phyloP scores from a whole-genome alignment of 2,888 invertebrate species.

The Phoenoteleia sp. region DNA sequence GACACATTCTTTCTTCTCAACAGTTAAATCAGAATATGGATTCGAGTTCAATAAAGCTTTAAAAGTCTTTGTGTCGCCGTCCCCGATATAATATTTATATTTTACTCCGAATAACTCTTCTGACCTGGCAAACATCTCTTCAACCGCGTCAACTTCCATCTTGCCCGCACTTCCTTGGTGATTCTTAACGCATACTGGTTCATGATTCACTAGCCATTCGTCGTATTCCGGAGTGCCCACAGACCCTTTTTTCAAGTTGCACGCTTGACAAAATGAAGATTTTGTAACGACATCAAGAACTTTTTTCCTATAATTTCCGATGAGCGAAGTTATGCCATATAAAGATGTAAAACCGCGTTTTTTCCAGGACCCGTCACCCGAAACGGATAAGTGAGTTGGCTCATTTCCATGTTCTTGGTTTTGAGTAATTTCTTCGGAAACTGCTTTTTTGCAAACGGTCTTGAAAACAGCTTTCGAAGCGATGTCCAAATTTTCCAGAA shows the following conservation, averaged over 20 bases:
- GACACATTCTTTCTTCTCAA: too few species aligned
- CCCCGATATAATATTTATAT: too few species aligned
- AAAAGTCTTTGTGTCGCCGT: too few species aligned
- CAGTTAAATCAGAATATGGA: constrained; percentile 57
- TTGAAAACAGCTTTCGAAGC: constrained; percentile 26
- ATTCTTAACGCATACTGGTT: constrained; percentile 56
- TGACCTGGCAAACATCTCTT: constrained; percentile 70
- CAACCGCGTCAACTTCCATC: constrained; percentile 72
- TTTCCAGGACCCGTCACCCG: constrained; percentile 75
- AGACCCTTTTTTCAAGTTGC: constrained; percentile 39
- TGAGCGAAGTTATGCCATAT: constrained; percentile 71
- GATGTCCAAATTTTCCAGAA: constrained; percentile 25
- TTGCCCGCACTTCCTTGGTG: constrained; percentile 71
- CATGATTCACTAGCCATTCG: constrained; percentile 63
- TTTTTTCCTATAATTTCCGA: constrained; percentile 66
- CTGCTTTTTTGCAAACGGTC: constrained; percentile 22
- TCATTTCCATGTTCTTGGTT: constrained; percentile 18
- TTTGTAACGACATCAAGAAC: constrained; percentile 69
- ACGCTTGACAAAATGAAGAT: constrained; percentile 67
- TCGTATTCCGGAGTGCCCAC: constrained; percentile 44
- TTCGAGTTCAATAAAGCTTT: constrained; percentile 49
- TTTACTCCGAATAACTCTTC: constrained; percentile 56
- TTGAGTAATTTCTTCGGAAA: constrained; percentile 52
- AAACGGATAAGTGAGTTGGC: constrained; percentile 45
- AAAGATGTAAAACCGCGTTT: constrained; percentile 73